Evolutionary conservation across 2,888 invertebrate species (phyloP), one percentile per base, ranked within the genome.

Genomic region (Pandemis cinnamomeana): DNA sequence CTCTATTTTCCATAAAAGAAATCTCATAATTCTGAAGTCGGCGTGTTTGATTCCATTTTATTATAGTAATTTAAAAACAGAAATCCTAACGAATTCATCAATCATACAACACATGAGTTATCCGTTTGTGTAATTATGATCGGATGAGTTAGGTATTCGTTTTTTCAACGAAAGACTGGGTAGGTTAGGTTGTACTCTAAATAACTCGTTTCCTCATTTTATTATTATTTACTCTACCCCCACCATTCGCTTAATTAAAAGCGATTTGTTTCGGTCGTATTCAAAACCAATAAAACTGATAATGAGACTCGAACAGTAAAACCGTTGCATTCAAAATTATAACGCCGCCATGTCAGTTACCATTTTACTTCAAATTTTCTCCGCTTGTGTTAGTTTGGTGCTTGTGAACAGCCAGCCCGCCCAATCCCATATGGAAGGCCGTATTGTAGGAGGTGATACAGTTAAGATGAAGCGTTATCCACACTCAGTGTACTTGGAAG

Each of bases 191-290:
- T 20, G 20, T 20, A 46, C 10, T 11, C 46, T 46, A 10, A 46
- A 46, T 11, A 46, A 4, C 46, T 10, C 3, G 46, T 46, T 46
- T 46, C 46, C 46, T 46, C 7, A 46, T 46, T 46, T 46, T 46
- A 46, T 4, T 10, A 2, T 46, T 11, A 46, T 46, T 36, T 36
- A 36, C 27, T 36, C 27, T 36, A 36, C 27, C 4, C 27, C 46
- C 10, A 46, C 46, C 11, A 10, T 1, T 0, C 11, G 10, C 13
- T n/a, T 61, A 13, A 61, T 41, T 61, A 41, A 61, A 55, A 61
- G 13, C 61, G 42, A 13, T 61, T 7, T 41, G 61, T 61, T 61
- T 41, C 61, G 46, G 20, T 64, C 46, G 64, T 64, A 64, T 27
- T 44, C 64, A 11, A 46, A 64, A 41, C 41, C n/a, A 61, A 41